Evolutionary conservation across 2,797 vertebrate species (phyloP), one percentile per base, ranked within the genome.

Genomic region (Chaetophractus vellerosus): DNA sequence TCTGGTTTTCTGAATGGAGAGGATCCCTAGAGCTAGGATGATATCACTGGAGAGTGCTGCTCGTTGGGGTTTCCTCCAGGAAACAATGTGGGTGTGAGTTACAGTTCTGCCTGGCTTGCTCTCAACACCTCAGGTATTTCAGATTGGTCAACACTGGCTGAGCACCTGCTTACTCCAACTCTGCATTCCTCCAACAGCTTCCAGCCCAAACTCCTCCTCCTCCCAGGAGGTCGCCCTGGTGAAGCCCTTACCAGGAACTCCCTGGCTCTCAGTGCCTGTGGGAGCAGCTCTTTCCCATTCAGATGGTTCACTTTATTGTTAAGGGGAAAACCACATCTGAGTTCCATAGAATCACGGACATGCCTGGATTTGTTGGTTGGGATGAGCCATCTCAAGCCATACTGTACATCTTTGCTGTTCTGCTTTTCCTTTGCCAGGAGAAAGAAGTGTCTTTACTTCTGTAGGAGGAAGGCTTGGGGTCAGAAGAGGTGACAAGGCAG

Each of bases 341-440:
- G 83, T 97, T 97, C 95, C 59, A 52, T 48, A 82, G 97, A 96
- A 95, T 57, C 50, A 24, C 12, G 28, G 36, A 86, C 91, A 69
- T 48, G 93, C 72, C 89, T 90, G 93, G 86, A 90, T 50, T 75
- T 96, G 97, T 82, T 87, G 69, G 6, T 2, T 71, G 74, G 48
- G 41, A 93, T 71, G 80, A 88, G 66, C 15, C 10, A 24, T 48
- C 41, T 52, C 12, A 41, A 55, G 15, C 36, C 55, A 26, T 12
- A 14, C 1, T 36, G 55, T 16, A 8, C 31, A 24, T 38, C 19
- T 68, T 74, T 52, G 57, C 28, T 55, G 1, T 9, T 66, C 57
- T 52, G n/a, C 4, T 80, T 57, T 69, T 69, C 33, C 48, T 82
- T 36, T 50, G 69, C 33, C 55, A 85, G 18, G 36, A 24, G 33